Evolutionary conservation across 1,140 invertebrate species (phyloP).

Genomic region (Popillia japonica): DNA sequence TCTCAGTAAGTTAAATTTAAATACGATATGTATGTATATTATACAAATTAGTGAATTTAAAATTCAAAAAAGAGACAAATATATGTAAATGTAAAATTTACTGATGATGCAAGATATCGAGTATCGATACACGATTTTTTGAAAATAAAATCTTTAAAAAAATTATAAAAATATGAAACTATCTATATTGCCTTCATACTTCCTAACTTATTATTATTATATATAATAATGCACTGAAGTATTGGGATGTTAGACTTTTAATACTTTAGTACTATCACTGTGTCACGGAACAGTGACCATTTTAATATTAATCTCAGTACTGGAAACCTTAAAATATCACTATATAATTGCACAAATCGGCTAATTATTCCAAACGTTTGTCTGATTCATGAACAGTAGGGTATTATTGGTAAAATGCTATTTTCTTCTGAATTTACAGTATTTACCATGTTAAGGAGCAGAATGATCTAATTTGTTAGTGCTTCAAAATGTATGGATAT

Average conservation of each 20-base stretch:
- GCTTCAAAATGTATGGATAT: too few relatives aligned
- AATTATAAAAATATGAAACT: constrained; percentile 59
- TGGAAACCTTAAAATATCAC: constrained; percentile 43
- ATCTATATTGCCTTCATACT: constrained; percentile 62
- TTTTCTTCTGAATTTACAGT: too few relatives aligned
- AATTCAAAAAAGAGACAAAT: not conserved
- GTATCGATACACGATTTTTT: constrained; percentile 36
- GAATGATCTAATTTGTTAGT: too few relatives aligned
- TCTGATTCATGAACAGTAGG: constrained; percentile 7
- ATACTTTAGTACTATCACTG: constrained; percentile 61
- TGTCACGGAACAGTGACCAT: constrained; percentile 53
- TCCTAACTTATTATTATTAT: constrained; percentile 59
- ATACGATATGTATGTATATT: not conserved
- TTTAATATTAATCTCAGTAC: constrained; percentile 59
- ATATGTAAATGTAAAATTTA: not conserved
- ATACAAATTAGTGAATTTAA: not conserved
- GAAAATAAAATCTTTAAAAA: constrained; percentile 49
- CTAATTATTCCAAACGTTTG: not conserved
- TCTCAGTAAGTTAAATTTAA: not conserved
- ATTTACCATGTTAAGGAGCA: too few relatives aligned
- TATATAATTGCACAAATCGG: constrained; percentile 7
- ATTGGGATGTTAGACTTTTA: constrained; percentile 62
- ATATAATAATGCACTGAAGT: constrained; percentile 61
- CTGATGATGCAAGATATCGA: constrained; percentile 23
- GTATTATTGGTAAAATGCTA: not conserved